Percentiles rank a stretch among this genome's conserved stretches.
These are phyloP conservation scores for Hyppa rectilinea DNA, from an alignment of 2,888 invertebrate species.

Conservation along the genomic window DNA sequence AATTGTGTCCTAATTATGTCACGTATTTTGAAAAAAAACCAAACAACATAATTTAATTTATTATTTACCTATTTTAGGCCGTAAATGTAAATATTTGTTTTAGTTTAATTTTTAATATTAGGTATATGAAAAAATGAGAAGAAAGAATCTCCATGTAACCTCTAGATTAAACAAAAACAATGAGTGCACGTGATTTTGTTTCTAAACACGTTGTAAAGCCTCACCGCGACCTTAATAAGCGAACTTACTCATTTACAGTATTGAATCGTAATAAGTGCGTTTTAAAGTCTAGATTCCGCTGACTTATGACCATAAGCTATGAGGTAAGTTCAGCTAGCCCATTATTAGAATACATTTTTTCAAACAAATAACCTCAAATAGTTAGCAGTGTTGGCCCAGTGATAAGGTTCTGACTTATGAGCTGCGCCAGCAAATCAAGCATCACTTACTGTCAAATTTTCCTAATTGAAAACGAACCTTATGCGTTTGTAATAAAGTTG, in stretches of 20 bases:
- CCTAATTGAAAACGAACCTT: too few species aligned
- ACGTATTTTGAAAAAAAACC: neutral
- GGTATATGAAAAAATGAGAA: neutral
- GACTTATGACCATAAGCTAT: too few species aligned
- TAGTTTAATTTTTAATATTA: constrained; percentile 10
- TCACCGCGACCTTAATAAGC: neutral
- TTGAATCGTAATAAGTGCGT: neutral
- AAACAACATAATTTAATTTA: neutral
- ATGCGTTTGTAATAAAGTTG: too few species aligned
- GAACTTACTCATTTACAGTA: neutral
- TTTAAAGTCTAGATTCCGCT: too few species aligned
- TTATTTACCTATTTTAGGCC: neutral
- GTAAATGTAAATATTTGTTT: neutral
- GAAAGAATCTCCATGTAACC: neutral
- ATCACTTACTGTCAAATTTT: too few species aligned
- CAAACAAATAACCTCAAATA: too few species aligned
- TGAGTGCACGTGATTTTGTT: constrained; percentile 33
- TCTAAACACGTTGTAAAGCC: neutral
- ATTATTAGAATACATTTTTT: too few species aligned
- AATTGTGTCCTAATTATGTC: neutral
- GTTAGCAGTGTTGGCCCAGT: too few species aligned
- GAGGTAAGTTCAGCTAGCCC: too few species aligned
- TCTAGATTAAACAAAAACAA: constrained; percentile 43
- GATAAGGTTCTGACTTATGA: too few species aligned
- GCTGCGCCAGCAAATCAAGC: too few species aligned